These are phyloP conservation scores for Typhlomys cinereus DNA, from an alignment of 2,113 vertebrate genomes.

Conservation along the genomic window DNA sequence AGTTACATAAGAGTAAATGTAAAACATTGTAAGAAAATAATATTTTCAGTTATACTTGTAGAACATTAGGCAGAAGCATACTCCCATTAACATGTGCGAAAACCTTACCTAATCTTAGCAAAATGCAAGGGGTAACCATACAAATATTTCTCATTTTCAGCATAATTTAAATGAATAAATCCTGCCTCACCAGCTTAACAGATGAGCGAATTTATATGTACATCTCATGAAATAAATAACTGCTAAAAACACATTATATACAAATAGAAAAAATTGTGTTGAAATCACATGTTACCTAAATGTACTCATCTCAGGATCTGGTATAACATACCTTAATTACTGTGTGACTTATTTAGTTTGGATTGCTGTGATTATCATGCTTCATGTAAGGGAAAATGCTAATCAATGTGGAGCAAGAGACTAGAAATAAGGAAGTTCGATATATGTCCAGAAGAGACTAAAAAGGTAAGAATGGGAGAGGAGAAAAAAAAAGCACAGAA, in stretches of 20 bases:
- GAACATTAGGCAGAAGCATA: background rate
- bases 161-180: conserved; percentile 36
- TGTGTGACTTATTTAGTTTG: conserved; percentile 20
- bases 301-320: conserved; percentile 5
- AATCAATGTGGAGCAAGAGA: background rate
- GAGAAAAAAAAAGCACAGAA: background rate
- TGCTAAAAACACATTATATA: background rate
- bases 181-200: conserved; percentile 22
- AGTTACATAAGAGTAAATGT: background rate
- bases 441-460: background rate
- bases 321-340: background rate
- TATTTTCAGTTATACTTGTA: background rate
- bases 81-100: background rate
- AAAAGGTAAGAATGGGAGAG: no score
- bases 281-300: background rate
- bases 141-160: background rate
- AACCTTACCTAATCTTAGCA: background rate
- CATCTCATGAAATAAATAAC: conserved; percentile 22
- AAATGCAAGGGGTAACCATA: conserved; percentile 16
- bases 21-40: background rate
- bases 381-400: conserved; percentile 32
- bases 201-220: conserved; percentile 20
- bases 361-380: background rate
- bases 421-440: conserved; percentile 9
- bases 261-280: background rate